Evolutionary conservation across 2,797 vertebrate genomes (phyloP), one percentile per base, ranked within the genome.

Genomic region (Gastrophryne carolinensis): DNA sequence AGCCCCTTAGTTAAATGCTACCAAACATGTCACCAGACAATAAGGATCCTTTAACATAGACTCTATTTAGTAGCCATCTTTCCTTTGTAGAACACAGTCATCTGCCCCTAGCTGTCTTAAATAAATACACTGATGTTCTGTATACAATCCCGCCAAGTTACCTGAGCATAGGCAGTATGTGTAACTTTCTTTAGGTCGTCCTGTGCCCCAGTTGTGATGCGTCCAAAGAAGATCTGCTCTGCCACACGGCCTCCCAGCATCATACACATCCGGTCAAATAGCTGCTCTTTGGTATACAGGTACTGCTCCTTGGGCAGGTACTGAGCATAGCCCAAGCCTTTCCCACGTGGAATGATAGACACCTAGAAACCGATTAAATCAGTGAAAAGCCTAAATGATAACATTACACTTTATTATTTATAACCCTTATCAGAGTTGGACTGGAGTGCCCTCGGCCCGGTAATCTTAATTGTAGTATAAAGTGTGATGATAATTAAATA

Each of bases 251-350:
- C 92, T 0, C 91, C 91, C 5, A 94, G 85, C 91, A 91, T 89
- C 89, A 91, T 88, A 34, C 92, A 93, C 93, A 92, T 89, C 70
- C 84, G 80, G 81, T 92, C 89, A 0, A 91, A 92, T 39, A 94
- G 90, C 84, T 93, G 92, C 82, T 93, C 90, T 1, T 26, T 73
- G 0, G 88, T 92, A 80, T 91, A 91, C n/a, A 93, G 84, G 81
- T 85, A 90, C 82, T 91, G 92, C 81, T 94, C 92, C 5, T 84
- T 83, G n/a, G 92, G 92, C n/a, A 93, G 88, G 81, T 92, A 91
- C 83, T 91, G 91, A 0, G 91, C 88, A 0, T 84, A 92, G 2
- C 92, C 88, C 0, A 93, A 83, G 0, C 92, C 94, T 74, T 88
- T 86, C 3, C 90, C 90, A 53, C 86, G 72, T 0, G 92, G 92